These are phyloP conservation scores for Ceyx melanurus DNA, from an alignment of 2,113 vertebrate genomes.

Conservation along the genomic window DNA sequence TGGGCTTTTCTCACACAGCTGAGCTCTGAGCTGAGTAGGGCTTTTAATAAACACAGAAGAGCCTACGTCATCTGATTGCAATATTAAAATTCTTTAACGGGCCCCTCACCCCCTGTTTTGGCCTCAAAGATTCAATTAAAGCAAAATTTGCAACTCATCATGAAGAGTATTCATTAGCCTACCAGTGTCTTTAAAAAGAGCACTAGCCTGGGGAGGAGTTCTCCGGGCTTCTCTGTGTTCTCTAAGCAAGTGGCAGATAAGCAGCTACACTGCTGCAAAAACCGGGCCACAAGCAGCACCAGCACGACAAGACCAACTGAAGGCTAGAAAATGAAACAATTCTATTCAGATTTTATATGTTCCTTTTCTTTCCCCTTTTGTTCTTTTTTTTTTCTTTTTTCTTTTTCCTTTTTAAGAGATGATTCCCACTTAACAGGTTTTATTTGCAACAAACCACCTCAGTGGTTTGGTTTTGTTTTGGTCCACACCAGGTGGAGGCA, in stretches of 20 bases:
- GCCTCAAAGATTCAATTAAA: constrained; percentile 69
- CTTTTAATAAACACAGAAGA: constrained; percentile 48
- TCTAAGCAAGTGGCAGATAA: neutral
- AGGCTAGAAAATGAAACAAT: neutral
- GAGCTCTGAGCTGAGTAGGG: constrained; percentile 22
- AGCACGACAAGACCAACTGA: neutral
- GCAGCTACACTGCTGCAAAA: neutral
- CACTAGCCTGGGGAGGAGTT: neutral
- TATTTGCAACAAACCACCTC: neutral
- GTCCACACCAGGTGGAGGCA: neutral
- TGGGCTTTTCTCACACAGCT: constrained; percentile 10
- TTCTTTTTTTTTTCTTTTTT: neutral
- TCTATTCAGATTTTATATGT: neutral
- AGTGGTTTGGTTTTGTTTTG: neutral
- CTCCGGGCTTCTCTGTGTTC: neutral
- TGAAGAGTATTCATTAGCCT: constrained; percentile 45
- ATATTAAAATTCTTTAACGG: constrained; percentile 69
- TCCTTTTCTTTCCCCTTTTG: too few relatives aligned
- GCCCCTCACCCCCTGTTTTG: constrained; percentile 22
- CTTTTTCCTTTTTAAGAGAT: neutral
- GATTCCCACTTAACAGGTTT: neutral
- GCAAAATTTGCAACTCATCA: constrained; percentile 52
- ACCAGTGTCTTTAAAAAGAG: constrained; percentile 37
- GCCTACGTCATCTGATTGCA: constrained; percentile 48
- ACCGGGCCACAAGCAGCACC: neutral